Evolutionary conservation across 2,113 vertebrate genomes (phyloP).

Genomic region (Pollimyrus isidori): DNA sequence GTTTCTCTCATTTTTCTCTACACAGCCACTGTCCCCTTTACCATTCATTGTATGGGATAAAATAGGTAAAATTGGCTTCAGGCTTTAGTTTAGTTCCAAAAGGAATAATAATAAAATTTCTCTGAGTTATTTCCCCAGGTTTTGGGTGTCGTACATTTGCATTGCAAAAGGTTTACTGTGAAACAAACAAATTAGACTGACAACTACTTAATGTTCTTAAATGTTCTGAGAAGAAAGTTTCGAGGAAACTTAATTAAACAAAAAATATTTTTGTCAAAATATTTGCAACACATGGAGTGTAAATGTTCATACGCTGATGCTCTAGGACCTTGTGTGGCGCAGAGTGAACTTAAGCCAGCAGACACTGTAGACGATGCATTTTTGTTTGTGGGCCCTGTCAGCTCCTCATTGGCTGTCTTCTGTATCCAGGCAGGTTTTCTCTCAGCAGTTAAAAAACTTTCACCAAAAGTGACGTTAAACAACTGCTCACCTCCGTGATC

Average conservation of each 20-base stretch:
- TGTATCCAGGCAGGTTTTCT: constrained; percentile 19
- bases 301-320: background rate
- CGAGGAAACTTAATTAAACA: background rate
- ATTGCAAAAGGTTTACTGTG: background rate
- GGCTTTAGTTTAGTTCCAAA: background rate
- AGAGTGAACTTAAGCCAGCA: background rate
- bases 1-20: background rate
- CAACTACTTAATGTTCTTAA: no score
- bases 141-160: background rate
- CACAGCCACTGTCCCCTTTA: background rate
- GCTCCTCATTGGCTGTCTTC: constrained; percentile 15
- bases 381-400: background rate
- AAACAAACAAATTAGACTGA: background rate
- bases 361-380: background rate
- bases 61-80: background rate
- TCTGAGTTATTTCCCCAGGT: background rate
- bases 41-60: background rate
- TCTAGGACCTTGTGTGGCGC: background rate
- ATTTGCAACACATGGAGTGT: background rate
- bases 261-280: background rate
- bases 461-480: background rate
- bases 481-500: background rate
- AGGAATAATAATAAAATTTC: background rate
- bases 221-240: background rate
- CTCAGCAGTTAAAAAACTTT: constrained; percentile 2